phyloP scores from a whole-genome alignment of 2,888 invertebrate genomes.

The Conchocele bisecta region DNA sequence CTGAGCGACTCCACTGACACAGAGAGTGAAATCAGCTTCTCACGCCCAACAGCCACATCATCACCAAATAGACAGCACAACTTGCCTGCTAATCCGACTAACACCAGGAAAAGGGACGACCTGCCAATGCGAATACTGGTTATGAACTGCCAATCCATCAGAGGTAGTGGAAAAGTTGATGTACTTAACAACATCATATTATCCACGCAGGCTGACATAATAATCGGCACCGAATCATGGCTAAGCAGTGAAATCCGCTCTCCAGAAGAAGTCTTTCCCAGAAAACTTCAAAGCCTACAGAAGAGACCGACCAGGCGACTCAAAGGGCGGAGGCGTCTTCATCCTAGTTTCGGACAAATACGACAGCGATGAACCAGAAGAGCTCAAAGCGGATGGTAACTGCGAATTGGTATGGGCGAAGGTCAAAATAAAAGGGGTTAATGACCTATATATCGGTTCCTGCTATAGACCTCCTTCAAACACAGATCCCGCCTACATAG shows the following conservation, averaged over 20 bases:
- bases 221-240: conserved; percentile 22
- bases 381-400: neutral
- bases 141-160: neutral
- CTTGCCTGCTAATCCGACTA: neutral
- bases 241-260: neutral
- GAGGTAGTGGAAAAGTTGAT: neutral
- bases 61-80: neutral
- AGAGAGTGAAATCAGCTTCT: neutral
- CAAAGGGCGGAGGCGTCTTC: neutral
- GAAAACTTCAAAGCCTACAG: neutral
- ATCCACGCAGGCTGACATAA: neutral
- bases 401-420: conserved; percentile 4
- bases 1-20: neutral
- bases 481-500: neutral
- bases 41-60: conserved; percentile 1
- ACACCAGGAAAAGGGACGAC: neutral
- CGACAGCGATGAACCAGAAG: neutral
- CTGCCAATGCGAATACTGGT: neutral
- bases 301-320: neutral
- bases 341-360: neutral
- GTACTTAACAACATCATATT: conserved; percentile 1
- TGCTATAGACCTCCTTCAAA: neutral
- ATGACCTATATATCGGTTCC: neutral
- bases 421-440: neutral
- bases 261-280: conserved; percentile 4